These are phyloP conservation scores for Sphaerophoria taeniata DNA, from an alignment of 2,888 invertebrate genomes.

Conservation along the genomic window DNA sequence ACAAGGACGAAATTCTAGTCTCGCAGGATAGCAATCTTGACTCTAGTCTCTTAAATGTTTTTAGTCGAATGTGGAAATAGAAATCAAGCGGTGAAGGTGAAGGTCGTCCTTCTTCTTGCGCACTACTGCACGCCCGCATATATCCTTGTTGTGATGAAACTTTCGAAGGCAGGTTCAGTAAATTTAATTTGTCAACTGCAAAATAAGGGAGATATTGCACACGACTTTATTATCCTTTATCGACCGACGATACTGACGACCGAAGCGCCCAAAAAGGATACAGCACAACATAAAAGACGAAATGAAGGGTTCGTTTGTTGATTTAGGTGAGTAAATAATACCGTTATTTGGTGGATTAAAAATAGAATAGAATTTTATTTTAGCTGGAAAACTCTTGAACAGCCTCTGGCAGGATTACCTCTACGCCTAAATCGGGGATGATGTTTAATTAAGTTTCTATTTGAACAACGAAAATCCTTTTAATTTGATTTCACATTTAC, in stretches of 20 bases:
- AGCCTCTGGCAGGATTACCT: neutral
- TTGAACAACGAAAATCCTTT: conserved; percentile 67
- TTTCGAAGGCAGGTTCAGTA: conserved; percentile 8
- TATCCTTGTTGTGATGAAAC: conserved; percentile 4
- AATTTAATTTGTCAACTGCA: conserved; percentile 71
- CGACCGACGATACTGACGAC: no score
- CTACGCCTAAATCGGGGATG: conserved; percentile 28
- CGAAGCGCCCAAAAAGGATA: no score
- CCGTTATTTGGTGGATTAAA: conserved; percentile 72
- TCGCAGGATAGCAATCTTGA: conserved; percentile 20
- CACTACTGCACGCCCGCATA: conserved; percentile 47
- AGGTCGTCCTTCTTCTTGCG: conserved; percentile 57
- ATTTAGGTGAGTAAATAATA: conserved; percentile 72
- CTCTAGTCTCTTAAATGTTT: neutral
- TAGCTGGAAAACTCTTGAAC: conserved; percentile 17
- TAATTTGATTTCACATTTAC: conserved; percentile 61
- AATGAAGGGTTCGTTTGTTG: conserved; percentile 50
- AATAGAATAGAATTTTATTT: neutral
- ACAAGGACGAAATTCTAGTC: conserved; percentile 27
- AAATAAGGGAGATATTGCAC: conserved; percentile 65
- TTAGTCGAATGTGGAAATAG: neutral
- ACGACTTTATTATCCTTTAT: conserved; percentile 20
- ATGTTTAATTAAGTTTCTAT: conserved; percentile 68
- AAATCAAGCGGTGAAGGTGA: conserved; percentile 51
- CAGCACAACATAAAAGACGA: neutral